Evolutionary conservation across 2,888 invertebrate genomes (phyloP), one percentile per base, ranked within the genome.

Genomic region (Abrostola triplasia): DNA sequence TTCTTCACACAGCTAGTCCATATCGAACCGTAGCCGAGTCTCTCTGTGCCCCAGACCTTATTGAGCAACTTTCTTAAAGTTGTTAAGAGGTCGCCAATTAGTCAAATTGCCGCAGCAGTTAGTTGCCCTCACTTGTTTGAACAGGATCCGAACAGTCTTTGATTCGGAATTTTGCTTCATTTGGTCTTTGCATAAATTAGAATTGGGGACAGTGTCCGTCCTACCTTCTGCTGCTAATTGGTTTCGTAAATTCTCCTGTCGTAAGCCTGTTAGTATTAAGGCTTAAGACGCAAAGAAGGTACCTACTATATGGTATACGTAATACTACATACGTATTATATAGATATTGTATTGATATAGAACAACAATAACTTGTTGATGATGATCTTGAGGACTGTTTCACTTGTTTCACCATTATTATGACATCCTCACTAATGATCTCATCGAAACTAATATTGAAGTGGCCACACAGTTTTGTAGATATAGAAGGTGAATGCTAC

Each of bases 1-100:
- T 24, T 6, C 12, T 12, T 12, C 12, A 11, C 40, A 11, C 2
- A 36, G 8, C 5, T 9, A 5, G 40, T 5, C 6, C 6, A 12
- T 36, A 5, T 35, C 8, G 7, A 41, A 47, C 11, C 12, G 35
- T 37, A 47, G 1, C 38, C 37, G 56, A 38, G 24, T 49, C 59
- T 40, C 54, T 58, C 10, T 82, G 77, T 71, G 44, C 38, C 59
- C n/a, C 73, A 53, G 36, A n/a, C 78, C 53, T 73, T 62, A 64
- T n/a, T 9, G 38, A 56, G 53, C 62, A 83, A 85, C 79, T 85
- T 85, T 85, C 83, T 85, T 80, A 74, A 73, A 83, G 81, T 79
- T 67, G 83, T 78, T 70, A 79, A 80, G 83, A 81, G 80, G 84
- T 81, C 82, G 76, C 77, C 88, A 88, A 88, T 88, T 88, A 88